A percentile compares a stretch with the other conserved stretches of the same genome.
These are phyloP conservation scores for Aphelinus certus DNA, from an alignment of 1,140 invertebrate species.

Conservation along the genomic window DNA sequence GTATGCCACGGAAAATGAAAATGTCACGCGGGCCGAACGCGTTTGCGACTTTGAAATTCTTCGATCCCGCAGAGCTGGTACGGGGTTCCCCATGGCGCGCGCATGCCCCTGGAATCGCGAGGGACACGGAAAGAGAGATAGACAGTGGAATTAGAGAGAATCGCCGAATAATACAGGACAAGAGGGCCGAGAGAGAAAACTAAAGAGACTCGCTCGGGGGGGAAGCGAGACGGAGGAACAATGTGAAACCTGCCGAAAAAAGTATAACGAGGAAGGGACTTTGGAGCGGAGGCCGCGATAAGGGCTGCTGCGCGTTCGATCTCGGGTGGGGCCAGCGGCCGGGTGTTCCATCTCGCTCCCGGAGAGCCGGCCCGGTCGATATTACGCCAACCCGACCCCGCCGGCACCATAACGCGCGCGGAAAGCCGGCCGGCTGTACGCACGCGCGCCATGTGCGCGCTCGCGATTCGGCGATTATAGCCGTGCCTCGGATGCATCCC, in stretches of 20 bases:
- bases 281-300: background rate
- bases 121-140: no score
- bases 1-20: no score
- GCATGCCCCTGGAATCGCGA: no score
- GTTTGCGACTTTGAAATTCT: no score
- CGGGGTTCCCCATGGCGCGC: no score
- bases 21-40: no score
- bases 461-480: background rate
- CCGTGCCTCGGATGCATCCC: no score
- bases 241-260: background rate
- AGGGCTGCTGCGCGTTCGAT: background rate
- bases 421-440: background rate
- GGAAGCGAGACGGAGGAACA: background rate
- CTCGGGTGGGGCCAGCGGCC: conserved; percentile 51
- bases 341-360: conserved; percentile 42
- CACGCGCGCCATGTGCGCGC: conserved; percentile 32
- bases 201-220: background rate
- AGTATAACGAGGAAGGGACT: background rate
- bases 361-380: conserved; percentile 44
- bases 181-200: no score
- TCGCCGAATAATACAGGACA: no score
- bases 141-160: no score
- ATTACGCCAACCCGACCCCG: conserved; percentile 46
- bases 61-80: no score
- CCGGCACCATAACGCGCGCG: background rate